These are phyloP conservation scores for Austrofundulus limnaeus DNA, from an alignment of 2,113 vertebrate genomes.

Conservation along the genomic window DNA sequence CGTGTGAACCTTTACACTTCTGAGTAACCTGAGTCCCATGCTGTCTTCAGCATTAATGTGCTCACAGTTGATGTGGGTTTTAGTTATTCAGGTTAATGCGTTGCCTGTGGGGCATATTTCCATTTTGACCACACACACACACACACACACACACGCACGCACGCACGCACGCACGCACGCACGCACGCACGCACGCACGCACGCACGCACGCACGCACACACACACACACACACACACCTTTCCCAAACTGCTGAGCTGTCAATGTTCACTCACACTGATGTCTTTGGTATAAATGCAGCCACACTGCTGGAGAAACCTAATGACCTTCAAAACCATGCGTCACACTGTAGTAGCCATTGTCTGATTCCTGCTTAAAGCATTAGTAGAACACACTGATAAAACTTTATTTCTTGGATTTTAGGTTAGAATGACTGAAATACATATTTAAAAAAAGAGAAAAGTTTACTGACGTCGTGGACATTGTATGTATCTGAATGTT, in stretches of 20 bases:
- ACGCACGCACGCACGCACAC: conserved; percentile 35
- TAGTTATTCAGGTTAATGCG: conserved; percentile 73
- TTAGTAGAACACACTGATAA: not conserved
- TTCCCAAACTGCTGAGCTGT: conserved; percentile 51
- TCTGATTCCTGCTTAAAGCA: conserved; percentile 19
- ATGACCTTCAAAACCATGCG: conserved; percentile 29
- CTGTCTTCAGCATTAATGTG: conserved; percentile 51
- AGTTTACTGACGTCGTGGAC: too few species aligned
- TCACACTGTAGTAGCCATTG: conserved; percentile 13
- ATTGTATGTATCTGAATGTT: not conserved
- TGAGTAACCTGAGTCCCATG: conserved; percentile 21
- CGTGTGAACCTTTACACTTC: conserved; percentile 10
- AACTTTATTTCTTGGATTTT: not conserved
- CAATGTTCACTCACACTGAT: conserved; percentile 47
- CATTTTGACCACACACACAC: conserved; percentile 46
- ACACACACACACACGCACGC: conserved; percentile 43
- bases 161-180: conserved; percentile 46
- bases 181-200: conserved; percentile 48
- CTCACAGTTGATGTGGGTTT: conserved; percentile 52
- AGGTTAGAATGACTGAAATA: not conserved
- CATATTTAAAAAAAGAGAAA: too few species aligned
- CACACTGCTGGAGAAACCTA: conserved; percentile 38
- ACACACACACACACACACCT: conserved; percentile 42
- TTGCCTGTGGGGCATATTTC: conserved; percentile 61
- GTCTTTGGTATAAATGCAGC: conserved; percentile 40